Evolutionary conservation across 1,140 invertebrate species (phyloP), one percentile per base, ranked within the genome.

Genomic region (Laupala kohalensis): DNA sequence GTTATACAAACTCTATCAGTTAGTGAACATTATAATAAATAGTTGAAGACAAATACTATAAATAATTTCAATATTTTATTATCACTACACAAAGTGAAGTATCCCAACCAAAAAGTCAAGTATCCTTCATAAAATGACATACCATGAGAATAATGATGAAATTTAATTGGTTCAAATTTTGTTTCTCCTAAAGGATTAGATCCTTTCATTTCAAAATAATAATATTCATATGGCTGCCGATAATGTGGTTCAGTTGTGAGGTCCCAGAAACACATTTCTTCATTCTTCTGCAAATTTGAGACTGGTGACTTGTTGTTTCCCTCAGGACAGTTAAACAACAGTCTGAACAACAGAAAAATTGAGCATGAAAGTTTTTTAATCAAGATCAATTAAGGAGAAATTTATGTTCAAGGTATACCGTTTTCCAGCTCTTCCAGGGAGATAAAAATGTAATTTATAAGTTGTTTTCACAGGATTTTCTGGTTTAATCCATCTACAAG

Each of bases 111-210:
- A n/a, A n/a, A n/a, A n/a, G n/a, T n/a, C n/a, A n/a, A n/a, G n/a
- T n/a, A n/a, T n/a, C n/a, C n/a, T n/a, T n/a, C n/a, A n/a, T n/a
- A 25, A 5, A 3, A 70, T 64, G 12, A 78, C 78, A 78, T 77
- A 84, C 85, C 85, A 73, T 86, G 80, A 27, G 84, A 83, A 77
- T 79, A 90, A 76, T 90, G 87, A 74, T 89, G 79, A 70, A 89
- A 82, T 63, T 77, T 83, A 72, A 86, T 83, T 12, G 77, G 76
- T 73, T 83, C 79, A 62, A 68, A 69, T 19, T 74, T 78, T 12
- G 75, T 79, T 69, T 78, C 80, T 3, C 86, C 87, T 75, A 90
- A 84, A 3, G 76, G 75, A 79, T 89, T 90, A 3, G 76, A 75
- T 12, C 82, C 81, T 6, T 67, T 82, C 12, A 91, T 69, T 4